These are phyloP conservation scores for Caerostris extrusa DNA, from an alignment of 1,140 invertebrate genomes.

Conservation along the genomic window DNA sequence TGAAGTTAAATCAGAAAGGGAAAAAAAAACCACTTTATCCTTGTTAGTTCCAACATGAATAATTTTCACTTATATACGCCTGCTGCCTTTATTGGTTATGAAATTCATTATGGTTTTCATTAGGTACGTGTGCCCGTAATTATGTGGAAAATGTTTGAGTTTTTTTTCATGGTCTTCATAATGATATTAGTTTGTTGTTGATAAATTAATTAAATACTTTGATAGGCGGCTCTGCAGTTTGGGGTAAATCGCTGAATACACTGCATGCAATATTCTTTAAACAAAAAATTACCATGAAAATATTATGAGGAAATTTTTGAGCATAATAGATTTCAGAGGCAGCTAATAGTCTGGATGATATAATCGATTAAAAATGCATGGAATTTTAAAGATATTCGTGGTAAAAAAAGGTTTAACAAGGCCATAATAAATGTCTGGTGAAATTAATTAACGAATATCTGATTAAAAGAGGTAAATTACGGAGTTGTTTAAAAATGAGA, in stretches of 20 bases:
- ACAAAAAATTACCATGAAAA: neutral
- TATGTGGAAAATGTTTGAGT: neutral
- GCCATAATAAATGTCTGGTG: neutral
- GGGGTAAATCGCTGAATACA: neutral
- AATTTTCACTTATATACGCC: neutral
- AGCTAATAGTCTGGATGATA: neutral
- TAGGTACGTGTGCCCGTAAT: neutral
- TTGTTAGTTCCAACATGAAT: neutral
- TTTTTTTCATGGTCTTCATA: neutral
- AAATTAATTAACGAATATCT: neutral
- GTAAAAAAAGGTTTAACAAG: neutral
- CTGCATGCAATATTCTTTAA: neutral
- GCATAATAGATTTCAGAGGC: neutral
- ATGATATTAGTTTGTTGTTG: neutral
- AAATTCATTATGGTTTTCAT: neutral
- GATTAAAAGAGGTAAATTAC: neutral
- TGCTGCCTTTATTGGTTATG: neutral
- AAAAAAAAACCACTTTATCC: neutral
- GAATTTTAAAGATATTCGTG: neutral
- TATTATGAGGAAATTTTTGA: neutral
- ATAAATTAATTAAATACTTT: neutral
- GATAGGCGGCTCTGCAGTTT: neutral
- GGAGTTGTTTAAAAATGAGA: too few species aligned
- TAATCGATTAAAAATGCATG: neutral
- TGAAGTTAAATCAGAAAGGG: neutral